Evolutionary conservation across 1,140 invertebrate genomes (phyloP).

Genomic region (Ylistrum balloti): DNA sequence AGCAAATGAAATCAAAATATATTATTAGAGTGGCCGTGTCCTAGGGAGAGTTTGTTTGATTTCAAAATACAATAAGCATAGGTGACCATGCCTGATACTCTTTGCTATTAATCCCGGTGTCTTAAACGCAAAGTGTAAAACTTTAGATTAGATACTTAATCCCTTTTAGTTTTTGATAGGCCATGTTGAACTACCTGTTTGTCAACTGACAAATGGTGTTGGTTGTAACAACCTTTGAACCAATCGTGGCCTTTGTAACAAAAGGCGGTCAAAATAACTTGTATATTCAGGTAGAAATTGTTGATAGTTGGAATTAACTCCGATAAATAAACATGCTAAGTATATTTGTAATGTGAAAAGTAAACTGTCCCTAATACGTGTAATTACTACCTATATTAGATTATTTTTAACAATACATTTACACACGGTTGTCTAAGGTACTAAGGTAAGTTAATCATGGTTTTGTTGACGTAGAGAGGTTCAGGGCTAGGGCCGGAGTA

Average conservation of each 20-base stretch:
- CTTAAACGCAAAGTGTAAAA: conserved; percentile 58
- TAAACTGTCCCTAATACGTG: conserved; percentile 25
- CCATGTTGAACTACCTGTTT: conserved; percentile 33
- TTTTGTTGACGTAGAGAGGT: conserved; percentile 15
- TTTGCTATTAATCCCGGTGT: conserved; percentile 41
- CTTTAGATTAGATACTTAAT: conserved; percentile 53
- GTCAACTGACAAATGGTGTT: conserved; percentile 34
- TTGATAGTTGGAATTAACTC: conserved; percentile 29
- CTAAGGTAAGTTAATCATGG: not conserved
- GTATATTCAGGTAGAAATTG: not conserved
- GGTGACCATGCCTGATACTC: conserved; percentile 18
- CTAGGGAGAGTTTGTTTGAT: conserved; percentile 47
- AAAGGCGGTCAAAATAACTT: conserved; percentile 33
- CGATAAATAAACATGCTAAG: conserved; percentile 26
- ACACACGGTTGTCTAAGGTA: conserved; percentile 32
- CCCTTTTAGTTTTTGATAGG: not conserved
- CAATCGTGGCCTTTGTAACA: conserved; percentile 8
- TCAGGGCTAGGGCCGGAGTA: not conserved
- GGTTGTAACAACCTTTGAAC: conserved; percentile 16
- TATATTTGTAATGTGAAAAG: conserved; percentile 25
- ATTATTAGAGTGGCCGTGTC: conserved; percentile 50
- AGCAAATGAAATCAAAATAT: conserved; percentile 65
- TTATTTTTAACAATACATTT: conserved; percentile 29
- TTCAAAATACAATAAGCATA: conserved; percentile 25
- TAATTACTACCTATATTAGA: conserved; percentile 30